Conservation (phyloP, 2,888 invertebrate genomes). For the Pseudeuparius sepicola region DNA sequence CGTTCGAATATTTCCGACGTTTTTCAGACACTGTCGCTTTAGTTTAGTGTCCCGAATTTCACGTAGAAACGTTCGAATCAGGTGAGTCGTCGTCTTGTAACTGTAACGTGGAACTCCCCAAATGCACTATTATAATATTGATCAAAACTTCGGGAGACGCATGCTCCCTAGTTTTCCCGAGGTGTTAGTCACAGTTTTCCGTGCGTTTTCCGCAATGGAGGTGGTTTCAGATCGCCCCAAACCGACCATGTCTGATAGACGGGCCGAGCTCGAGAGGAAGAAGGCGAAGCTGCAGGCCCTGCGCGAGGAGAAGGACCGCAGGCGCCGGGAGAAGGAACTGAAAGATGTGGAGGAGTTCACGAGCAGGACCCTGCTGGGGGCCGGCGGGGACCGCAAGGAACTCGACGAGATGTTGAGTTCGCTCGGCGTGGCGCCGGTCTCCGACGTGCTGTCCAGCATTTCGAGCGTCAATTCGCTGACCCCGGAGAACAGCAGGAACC, state of each 20-base stretch:
- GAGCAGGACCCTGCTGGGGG: slow-evolving; percentile 44
- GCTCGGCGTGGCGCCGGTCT: slow-evolving; percentile 78
- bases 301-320: slow-evolving; percentile 79
- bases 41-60: too few species aligned
- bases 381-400: slow-evolving; percentile 49
- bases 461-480: slow-evolving; percentile 66
- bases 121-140: too few species aligned
- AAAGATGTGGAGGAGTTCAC: slow-evolving; percentile 39
- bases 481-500: slow-evolving; percentile 68
- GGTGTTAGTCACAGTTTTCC: too few species aligned
- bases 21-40: too few species aligned
- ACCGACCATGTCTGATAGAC: slow-evolving; percentile 68
- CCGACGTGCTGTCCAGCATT: slow-evolving; percentile 74
- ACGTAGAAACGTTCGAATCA: too few species aligned
- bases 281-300: slow-evolving; percentile 85
- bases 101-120: too few species aligned
- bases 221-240: too few species aligned
- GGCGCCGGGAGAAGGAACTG: slow-evolving; percentile 75
- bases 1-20: too few species aligned
- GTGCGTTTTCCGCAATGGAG: too few species aligned
- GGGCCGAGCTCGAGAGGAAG: slow-evolving; percentile 87
- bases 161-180: too few species aligned
- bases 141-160: too few species aligned
- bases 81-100: too few species aligned
- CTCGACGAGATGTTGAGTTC: slow-evolving; percentile 81